Evolutionary conservation across 2,888 invertebrate species (phyloP), one percentile per base, ranked within the genome.

Genomic region (Drosophila mayaguana): DNA sequence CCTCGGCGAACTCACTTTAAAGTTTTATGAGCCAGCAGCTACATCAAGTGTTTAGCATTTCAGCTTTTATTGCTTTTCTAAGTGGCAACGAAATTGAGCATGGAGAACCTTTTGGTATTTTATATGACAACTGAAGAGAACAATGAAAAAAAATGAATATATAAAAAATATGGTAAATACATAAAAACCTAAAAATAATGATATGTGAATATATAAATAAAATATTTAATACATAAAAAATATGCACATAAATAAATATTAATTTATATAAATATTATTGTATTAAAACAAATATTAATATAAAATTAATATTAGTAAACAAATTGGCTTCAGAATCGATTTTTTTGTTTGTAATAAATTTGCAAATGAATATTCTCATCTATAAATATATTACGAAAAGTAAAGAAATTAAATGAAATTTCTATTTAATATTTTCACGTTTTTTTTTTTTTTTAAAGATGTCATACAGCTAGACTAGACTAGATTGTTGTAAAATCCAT

Each of bases 1-100:
- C 16, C 55, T 55, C 45, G 16, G 42, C 61, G 57, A 55, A 63
- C 43, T 67, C 51, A 53, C 53, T 65, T 63, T 28, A 18, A 42
- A 56, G 51, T 77, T 75, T 75, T 75, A 75, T 59, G 68, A 50
- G 22, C 50, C 48, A 57, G 57, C 45, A 43, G 45, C 65, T 38
- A 45, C 72, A 66, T 53, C 59, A 72, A 72, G 61, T 72, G 61
- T 28, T 48, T 34, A 42, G 53, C 43, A 62, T 48, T 61, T 65
- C 46, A 43, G 34, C 11, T 72, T 65, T 72, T 60, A 72, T 56
- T 16, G 55, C 62, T 42, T 40, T 68, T 46, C 38, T 45, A 63
- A 40, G 48, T 56, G 63, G 7, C 62, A 48, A 42, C 8, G 54
- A 43, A 56, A 51, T 56, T 38, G 56, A 38, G 20, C 25, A 34